A percentile compares a stretch with the other conserved stretches of the same genome.
Conservation (phyloP, 2,113 vertebrate genomes). For the Trachemys scripta region DNA sequence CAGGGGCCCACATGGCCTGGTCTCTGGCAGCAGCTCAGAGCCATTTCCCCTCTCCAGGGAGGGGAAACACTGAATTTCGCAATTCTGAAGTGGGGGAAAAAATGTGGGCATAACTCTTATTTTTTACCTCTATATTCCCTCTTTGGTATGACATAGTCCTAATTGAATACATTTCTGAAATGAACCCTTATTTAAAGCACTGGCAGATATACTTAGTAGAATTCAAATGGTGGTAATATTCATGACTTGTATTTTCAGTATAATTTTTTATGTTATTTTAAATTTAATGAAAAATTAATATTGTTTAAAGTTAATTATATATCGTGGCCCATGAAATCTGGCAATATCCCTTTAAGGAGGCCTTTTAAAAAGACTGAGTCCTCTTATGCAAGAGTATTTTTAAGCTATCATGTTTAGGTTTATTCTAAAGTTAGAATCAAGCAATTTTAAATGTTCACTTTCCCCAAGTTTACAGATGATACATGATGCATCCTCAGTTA, state of each 20-base stretch:
- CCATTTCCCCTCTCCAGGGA: neutral
- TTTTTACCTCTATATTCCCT: neutral
- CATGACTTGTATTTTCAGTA: neutral
- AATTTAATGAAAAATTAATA: neutral
- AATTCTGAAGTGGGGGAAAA: neutral
- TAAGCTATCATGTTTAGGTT: neutral
- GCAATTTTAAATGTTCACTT: neutral
- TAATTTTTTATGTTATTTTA: neutral
- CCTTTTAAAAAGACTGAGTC: neutral
- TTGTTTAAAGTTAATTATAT: neutral
- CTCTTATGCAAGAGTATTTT: neutral
- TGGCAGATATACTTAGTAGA: neutral
- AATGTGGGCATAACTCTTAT: neutral
- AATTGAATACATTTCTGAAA: neutral
- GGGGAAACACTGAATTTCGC: neutral
- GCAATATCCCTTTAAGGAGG: neutral
- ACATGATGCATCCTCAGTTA: neutral
- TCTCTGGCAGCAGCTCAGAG: neutral
- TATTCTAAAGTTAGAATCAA: neutral
- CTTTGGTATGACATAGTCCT: neutral
- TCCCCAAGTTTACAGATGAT: neutral
- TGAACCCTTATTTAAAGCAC: neutral
- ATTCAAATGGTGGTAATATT: neutral
- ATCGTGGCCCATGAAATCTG: neutral
- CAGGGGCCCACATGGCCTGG: neutral